A percentile compares a stretch with the other conserved stretches of the same genome.
Evolutionary conservation across 1,140 invertebrate species (phyloP).

Genomic region (Idris sp.): DNA sequence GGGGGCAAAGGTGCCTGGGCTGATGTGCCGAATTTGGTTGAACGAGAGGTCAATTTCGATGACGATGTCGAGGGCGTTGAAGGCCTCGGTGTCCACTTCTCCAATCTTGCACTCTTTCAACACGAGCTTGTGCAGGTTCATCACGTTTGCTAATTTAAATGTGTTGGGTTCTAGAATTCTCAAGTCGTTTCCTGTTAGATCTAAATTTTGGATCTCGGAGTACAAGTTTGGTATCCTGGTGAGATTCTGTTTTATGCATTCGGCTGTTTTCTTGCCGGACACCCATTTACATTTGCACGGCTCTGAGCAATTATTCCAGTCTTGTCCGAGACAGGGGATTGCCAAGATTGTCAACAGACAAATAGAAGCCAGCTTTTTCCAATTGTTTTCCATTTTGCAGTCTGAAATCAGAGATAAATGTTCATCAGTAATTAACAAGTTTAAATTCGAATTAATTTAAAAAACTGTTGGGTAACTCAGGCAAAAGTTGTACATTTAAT

Average conservation of each 20-base stretch:
- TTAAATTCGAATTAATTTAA: too few species aligned
- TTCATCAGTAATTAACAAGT: too few species aligned
- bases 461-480: too few species aligned
- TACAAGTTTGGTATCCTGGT: constrained; percentile 85
- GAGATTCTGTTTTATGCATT: constrained; percentile 84
- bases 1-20: constrained; percentile 85
- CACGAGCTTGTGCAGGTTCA: constrained; percentile 89
- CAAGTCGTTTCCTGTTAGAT: constrained; percentile 86
- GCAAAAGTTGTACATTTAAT: too few species aligned
- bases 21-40: constrained; percentile 85
- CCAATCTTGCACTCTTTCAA: constrained; percentile 85
- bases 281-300: constrained; percentile 88
- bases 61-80: constrained; percentile 86
- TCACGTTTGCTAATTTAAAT: constrained; percentile 84
- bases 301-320: constrained; percentile 80
- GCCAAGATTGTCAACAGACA: constrained; percentile 56
- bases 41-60: constrained; percentile 91
- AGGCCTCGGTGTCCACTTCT: constrained; percentile 84
- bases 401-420: too few species aligned
- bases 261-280: constrained; percentile 88
- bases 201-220: constrained; percentile 86
- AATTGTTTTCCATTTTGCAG: constrained; percentile 63
- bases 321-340: constrained; percentile 68
- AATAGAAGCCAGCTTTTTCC: constrained; percentile 42
- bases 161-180: constrained; percentile 82